Conservation (phyloP, 2,113 vertebrate genomes). For the Mugil cephalus region DNA sequence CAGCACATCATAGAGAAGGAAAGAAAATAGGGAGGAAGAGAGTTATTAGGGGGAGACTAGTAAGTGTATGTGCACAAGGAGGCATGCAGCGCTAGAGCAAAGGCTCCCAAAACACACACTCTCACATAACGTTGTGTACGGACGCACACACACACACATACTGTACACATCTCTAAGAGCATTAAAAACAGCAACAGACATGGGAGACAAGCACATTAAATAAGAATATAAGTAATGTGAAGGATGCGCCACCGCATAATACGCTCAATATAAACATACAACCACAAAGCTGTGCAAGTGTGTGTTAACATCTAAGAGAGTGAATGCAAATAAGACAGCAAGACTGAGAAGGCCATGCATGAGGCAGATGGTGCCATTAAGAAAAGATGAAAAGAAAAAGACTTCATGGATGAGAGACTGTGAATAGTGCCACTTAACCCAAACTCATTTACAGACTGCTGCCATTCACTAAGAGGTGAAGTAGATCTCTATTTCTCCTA, state of each 20-base stretch:
- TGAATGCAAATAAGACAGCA: constrained; percentile 31
- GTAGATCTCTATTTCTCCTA: constrained; percentile 23
- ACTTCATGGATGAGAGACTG: constrained; percentile 33
- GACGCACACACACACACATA: constrained; percentile 12
- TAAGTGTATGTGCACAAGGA: constrained; percentile 76
- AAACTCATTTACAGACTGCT: constrained; percentile 49
- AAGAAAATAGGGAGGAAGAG: constrained; percentile 79
- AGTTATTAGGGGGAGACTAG: constrained; percentile 75
- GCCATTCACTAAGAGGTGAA: constrained; percentile 42
- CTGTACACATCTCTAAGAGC: constrained; percentile 15
- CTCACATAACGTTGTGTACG: constrained; percentile 1
- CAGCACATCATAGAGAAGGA: constrained; percentile 84
- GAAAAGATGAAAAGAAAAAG: constrained; percentile 50
- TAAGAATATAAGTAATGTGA: constrained; percentile 7
- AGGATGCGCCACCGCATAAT: constrained; percentile 7
- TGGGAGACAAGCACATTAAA: constrained; percentile 30
- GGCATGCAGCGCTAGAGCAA: constrained; percentile 61
- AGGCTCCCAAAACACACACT: constrained; percentile 33
- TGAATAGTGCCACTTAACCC: constrained; percentile 50
- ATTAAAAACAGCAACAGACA: constrained; percentile 37
- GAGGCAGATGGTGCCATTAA: constrained; percentile 63
- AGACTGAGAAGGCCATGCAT: constrained; percentile 46
- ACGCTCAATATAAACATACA: neutral
- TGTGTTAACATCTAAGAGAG: constrained; percentile 20
- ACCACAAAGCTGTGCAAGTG: constrained; percentile 16